A percentile compares a stretch with the other conserved stretches of the same genome.
Evolutionary conservation across 2,113 vertebrate species (phyloP).

Genomic region (Podilymbus podiceps): DNA sequence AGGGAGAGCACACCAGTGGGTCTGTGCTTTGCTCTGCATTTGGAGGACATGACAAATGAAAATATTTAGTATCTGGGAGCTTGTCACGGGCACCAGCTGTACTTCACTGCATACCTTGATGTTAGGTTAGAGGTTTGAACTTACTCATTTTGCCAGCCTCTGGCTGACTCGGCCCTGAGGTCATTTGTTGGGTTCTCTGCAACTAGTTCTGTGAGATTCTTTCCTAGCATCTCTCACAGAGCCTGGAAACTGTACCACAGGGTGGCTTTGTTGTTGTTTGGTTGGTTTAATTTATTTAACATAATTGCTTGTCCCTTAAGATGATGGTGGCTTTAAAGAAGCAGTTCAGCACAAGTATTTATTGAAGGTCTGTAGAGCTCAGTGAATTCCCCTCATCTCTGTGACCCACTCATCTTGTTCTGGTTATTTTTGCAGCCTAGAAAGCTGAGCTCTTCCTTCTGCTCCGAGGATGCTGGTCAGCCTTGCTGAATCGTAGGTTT

Average conservation of each 20-base stretch:
- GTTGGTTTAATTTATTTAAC: constrained; percentile 2
- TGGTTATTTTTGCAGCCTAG: neutral
- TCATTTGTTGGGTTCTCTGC: neutral
- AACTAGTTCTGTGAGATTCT: constrained; percentile 32
- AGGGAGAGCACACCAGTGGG: neutral
- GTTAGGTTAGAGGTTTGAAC: neutral
- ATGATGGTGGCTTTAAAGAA: neutral
- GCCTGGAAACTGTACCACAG: constrained; percentile 42
- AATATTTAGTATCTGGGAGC: neutral
- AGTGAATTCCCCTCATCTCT: neutral
- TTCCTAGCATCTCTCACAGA: constrained; percentile 1
- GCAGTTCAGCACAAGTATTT: neutral
- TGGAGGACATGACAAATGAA: neutral
- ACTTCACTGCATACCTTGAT: neutral
- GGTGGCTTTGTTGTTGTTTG: neutral
- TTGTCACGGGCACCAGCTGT: neutral
- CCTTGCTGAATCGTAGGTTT: neutral
- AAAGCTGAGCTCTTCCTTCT: neutral
- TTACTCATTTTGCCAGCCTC: neutral
- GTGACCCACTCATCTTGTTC: neutral
- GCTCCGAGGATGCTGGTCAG: neutral
- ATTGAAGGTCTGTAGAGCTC: neutral
- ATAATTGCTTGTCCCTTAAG: neutral
- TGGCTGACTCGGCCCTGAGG: neutral
- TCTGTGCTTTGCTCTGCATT: neutral